These are phyloP conservation scores for Panorpa germanica DNA, from an alignment of 2,888 invertebrate species.

Conservation along the genomic window DNA sequence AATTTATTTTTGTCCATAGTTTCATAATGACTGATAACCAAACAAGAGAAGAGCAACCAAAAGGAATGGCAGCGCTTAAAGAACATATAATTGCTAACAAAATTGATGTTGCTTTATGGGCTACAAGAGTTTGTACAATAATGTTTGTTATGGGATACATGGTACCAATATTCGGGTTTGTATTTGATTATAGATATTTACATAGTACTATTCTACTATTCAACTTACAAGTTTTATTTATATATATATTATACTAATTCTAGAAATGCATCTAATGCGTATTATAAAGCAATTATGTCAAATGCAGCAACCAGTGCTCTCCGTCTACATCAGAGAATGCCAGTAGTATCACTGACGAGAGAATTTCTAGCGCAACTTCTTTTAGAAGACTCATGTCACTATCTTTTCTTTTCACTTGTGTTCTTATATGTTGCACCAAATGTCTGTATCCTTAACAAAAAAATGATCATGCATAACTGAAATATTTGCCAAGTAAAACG, in stretches of 20 bases:
- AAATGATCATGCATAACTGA: too few species aligned
- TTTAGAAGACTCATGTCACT: conserved; percentile 89
- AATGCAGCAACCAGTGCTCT: conserved; percentile 92
- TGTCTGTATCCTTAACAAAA: conserved; percentile 63
- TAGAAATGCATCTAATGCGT: conserved; percentile 59
- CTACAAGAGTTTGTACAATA: conserved; percentile 66
- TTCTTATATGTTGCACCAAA: conserved; percentile 83
- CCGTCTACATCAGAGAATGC: conserved; percentile 84
- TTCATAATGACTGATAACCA: too few species aligned
- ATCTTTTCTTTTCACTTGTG: conserved; percentile 85
- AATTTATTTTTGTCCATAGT: too few species aligned
- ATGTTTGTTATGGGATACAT: conserved; percentile 70
- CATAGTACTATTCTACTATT: conserved; percentile 6
- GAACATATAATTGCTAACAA: conserved; percentile 63
- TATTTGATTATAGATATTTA: conserved; percentile 1
- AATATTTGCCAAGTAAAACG: too few species aligned
- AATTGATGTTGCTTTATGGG: conserved; percentile 75
- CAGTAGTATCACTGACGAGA: conserved; percentile 59
- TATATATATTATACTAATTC: conserved; percentile 17
- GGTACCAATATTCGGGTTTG: conserved; percentile 63
- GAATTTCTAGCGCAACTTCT: conserved; percentile 67
- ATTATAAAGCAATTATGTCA: conserved; percentile 79
- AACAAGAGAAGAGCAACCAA: conserved; percentile 23
- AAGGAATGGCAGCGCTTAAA: conserved; percentile 44
- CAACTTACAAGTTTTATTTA: conserved; percentile 8